Conservation (phyloP, 2,113 vertebrate genomes). For the Catagonus wagneri region DNA sequence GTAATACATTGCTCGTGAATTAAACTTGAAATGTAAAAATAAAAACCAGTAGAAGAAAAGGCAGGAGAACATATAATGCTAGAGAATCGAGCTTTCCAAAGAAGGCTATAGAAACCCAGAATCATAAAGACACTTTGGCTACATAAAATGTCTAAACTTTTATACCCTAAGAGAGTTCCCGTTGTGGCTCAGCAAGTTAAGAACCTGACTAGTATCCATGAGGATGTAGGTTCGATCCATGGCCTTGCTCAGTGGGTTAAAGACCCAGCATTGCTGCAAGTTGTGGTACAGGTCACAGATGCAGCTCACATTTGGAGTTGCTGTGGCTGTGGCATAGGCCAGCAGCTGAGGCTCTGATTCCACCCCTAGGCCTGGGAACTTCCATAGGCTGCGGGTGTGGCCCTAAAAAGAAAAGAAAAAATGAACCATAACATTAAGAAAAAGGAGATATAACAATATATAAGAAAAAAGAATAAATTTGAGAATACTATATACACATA, state of each 20-base stretch:
- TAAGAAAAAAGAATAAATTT: not conserved
- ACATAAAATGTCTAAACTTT: not conserved
- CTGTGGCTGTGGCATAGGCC: too few relatives aligned
- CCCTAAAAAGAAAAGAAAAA: not conserved
- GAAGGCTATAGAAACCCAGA: not conserved
- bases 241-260: too few relatives aligned
- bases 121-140: not conserved
- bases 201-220: too few relatives aligned
- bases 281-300: too few relatives aligned
- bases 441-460: not conserved
- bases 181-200: too few relatives aligned
- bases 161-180: too few relatives aligned
- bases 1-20: not conserved
- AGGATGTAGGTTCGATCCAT: too few relatives aligned
- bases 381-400: too few relatives aligned
- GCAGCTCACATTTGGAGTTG: too few relatives aligned
- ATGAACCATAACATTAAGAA: not conserved
- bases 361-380: too few relatives aligned
- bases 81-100: not conserved
- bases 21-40: conserved; percentile 4
- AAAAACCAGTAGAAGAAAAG: not conserved
- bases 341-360: too few relatives aligned
- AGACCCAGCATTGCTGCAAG: too few relatives aligned
- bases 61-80: not conserved
- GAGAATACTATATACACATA: not conserved